Evolutionary conservation across 2,797 vertebrate genomes (phyloP).

Genomic region (Hybognathus amarus): DNA sequence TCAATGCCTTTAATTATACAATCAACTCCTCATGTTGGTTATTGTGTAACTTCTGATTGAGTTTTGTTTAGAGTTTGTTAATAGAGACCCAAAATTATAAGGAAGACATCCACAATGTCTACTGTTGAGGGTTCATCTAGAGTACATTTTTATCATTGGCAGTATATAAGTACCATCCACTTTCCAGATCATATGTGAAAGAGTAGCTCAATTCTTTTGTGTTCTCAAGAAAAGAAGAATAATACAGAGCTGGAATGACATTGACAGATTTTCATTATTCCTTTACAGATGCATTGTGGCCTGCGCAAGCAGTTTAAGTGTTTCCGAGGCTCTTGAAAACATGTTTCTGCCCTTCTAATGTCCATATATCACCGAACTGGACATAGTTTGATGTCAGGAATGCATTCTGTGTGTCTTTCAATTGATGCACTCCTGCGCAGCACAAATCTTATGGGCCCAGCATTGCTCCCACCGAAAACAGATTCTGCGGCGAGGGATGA

Average conservation of each 20-base stretch:
- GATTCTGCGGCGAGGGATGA: conserved; percentile 63
- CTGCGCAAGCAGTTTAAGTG: conserved; percentile 26
- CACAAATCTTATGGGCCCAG: conserved; percentile 37
- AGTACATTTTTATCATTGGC: neutral
- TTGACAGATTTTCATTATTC: conserved; percentile 30
- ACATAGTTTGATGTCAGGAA: conserved; percentile 50
- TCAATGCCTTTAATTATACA: neutral
- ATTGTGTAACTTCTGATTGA: neutral
- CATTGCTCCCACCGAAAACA: conserved; percentile 51
- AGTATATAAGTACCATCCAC: neutral
- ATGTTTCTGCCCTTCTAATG: conserved; percentile 40
- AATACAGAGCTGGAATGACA: conserved; percentile 30
- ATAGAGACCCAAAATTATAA: neutral
- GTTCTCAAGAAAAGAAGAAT: conserved; percentile 27
- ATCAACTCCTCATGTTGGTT: neutral
- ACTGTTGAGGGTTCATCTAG: too few relatives aligned
- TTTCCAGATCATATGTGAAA: conserved; percentile 4
- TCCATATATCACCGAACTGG: conserved; percentile 45
- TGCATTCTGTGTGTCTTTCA: conserved; percentile 62
- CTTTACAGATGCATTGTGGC: conserved; percentile 26
- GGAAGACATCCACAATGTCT: neutral
- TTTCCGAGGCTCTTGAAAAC: conserved; percentile 32
- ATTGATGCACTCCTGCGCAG: conserved; percentile 41
- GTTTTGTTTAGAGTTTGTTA: neutral
- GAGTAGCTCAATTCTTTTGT: neutral